These are phyloP conservation scores for Folsomia manolachei DNA, from an alignment of 2,888 invertebrate species.

Conservation along the genomic window DNA sequence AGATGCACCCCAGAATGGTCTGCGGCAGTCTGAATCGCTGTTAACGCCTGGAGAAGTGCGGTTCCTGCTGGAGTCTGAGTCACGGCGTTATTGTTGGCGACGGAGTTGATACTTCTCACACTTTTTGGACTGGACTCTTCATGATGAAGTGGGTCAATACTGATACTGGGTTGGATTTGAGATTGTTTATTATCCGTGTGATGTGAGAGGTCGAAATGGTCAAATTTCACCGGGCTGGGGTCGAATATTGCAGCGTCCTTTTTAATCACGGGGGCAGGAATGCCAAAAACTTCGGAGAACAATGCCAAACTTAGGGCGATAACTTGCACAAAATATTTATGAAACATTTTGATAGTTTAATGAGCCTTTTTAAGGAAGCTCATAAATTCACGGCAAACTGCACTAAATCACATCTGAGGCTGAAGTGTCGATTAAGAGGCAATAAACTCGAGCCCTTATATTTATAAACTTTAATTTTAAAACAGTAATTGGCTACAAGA, in stretches of 20 bases:
- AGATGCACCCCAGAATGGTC: conserved; percentile 15
- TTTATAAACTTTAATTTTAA: neutral
- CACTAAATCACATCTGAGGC: neutral
- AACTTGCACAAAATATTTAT: neutral
- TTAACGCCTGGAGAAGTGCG: neutral
- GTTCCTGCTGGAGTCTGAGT: neutral
- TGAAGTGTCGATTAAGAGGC: neutral
- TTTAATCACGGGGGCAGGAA: neutral
- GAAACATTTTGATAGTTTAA: too few relatives aligned
- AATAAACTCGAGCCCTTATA: neutral
- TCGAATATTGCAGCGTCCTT: neutral
- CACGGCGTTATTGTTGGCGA: neutral
- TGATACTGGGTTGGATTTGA: neutral
- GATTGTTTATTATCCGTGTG: too few relatives aligned
- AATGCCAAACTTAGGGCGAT: neutral
- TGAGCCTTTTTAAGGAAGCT: too few relatives aligned
- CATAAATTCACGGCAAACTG: neutral
- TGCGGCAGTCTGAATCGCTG: conserved; percentile 1
- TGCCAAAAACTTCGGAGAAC: neutral
- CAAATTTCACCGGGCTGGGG: neutral
- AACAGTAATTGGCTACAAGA: neutral
- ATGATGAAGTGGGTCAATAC: neutral
- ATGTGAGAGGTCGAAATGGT: neutral
- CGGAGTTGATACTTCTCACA: neutral
- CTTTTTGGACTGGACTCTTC: neutral